Conservation (phyloP, 2,797 vertebrate genomes). For the Rhyacichthys aspro region DNA sequence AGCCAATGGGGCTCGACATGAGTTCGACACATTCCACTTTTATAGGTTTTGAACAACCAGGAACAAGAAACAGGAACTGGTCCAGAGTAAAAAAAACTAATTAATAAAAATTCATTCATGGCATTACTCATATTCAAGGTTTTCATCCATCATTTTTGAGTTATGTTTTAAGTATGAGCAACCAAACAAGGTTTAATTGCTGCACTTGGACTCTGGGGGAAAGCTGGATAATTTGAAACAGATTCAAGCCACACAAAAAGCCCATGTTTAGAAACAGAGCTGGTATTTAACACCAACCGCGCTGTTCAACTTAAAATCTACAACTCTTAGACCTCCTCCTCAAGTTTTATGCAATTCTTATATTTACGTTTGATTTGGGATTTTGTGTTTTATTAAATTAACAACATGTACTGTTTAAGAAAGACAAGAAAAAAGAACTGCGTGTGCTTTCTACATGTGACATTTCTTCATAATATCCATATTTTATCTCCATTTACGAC, state of each 20-base stretch:
- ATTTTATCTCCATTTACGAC: too few species aligned
- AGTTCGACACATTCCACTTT: conserved; percentile 34
- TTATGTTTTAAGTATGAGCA: conserved; percentile 37
- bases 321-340: neutral
- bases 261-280: conserved; percentile 14
- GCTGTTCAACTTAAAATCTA: conserved; percentile 21
- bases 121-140: conserved; percentile 33
- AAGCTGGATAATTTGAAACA: conserved; percentile 66
- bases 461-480: too few species aligned
- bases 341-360: too few species aligned
- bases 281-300: conserved; percentile 17
- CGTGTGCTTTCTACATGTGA: too few species aligned
- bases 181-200: conserved; percentile 59
- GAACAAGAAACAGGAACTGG: conserved; percentile 35
- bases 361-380: too few species aligned
- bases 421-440: too few species aligned
- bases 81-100: neutral
- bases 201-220: conserved; percentile 38
- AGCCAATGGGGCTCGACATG: conserved; percentile 23
- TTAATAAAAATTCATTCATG: too few species aligned
- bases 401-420: too few species aligned
- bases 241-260: conserved; percentile 40
- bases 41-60: conserved; percentile 34
- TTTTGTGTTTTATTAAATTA: too few species aligned
- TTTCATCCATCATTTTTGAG: conserved; percentile 25